Conservation (phyloP, 2,113 vertebrate species). For the Meleagris gallopavo region DNA sequence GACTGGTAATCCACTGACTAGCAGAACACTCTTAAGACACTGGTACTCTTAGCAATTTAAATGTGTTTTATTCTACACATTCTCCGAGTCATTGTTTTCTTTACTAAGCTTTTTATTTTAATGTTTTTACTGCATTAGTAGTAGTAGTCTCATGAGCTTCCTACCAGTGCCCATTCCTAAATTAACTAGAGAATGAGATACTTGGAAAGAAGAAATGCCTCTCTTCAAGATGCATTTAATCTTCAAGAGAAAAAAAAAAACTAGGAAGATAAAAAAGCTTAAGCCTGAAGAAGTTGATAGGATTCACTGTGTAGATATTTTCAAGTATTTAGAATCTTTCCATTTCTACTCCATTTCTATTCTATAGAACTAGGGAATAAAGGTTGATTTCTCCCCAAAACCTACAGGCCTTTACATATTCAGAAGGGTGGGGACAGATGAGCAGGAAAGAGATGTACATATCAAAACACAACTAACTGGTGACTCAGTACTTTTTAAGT, state of each 20-base stretch:
- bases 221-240: background rate
- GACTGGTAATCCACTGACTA: background rate
- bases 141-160: background rate
- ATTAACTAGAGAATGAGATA: background rate
- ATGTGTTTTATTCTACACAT: background rate
- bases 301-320: background rate
- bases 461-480: background rate
- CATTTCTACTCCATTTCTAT: background rate
- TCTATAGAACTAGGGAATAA: background rate
- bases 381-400: background rate
- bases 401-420: background rate
- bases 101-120: background rate
- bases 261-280: background rate
- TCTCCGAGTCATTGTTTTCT: background rate
- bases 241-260: background rate
- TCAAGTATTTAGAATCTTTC: background rate
- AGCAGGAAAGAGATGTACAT: background rate
- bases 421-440: accelerated
- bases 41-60: background rate
- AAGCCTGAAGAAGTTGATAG: background rate
- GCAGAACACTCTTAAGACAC: background rate
- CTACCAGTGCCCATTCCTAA: background rate
- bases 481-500: background rate
- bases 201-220: background rate
- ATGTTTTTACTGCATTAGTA: background rate